Conservation (phyloP, 2,113 vertebrate species). For the Potamarius usumacintae region DNA sequence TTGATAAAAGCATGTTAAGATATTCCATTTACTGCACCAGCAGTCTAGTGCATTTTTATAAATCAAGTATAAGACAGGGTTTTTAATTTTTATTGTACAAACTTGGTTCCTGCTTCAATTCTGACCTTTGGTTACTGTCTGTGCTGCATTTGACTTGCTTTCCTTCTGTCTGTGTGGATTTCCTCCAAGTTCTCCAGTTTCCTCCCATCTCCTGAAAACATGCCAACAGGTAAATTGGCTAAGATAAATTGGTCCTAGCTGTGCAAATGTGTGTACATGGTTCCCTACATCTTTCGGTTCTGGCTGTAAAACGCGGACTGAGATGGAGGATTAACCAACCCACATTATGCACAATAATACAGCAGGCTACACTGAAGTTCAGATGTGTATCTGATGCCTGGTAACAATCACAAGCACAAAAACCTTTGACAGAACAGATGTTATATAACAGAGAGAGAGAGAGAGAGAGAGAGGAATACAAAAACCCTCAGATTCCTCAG, state of each 20-base stretch:
- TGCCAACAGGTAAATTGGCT: background rate
- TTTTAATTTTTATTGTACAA: background rate
- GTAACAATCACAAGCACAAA: conserved; percentile 60
- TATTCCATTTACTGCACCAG: background rate
- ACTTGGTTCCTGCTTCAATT: background rate
- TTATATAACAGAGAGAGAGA: conserved; percentile 40
- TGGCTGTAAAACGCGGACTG: conserved; percentile 11
- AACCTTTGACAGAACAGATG: conserved; percentile 50
- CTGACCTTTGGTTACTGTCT: background rate
- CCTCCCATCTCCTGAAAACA: background rate
- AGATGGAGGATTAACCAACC: conserved; percentile 38
- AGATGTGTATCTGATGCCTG: conserved; percentile 63
- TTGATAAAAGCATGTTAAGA: background rate
- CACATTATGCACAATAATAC: conserved; percentile 64
- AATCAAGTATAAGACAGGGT: background rate
- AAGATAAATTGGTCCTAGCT: no score
- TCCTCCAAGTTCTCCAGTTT: background rate
- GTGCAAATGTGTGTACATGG: background rate
- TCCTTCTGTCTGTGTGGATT: background rate
- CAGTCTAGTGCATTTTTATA: background rate
- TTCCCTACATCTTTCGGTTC: background rate
- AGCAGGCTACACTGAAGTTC: conserved; percentile 63
- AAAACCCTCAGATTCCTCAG: conserved; percentile 13
- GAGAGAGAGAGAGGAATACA: background rate
- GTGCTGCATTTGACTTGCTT: background rate